Percentiles rank a stretch among this genome's conserved stretches.
Conservation (phyloP, 2,888 invertebrate species). For the Deilephila elpenor region DNA sequence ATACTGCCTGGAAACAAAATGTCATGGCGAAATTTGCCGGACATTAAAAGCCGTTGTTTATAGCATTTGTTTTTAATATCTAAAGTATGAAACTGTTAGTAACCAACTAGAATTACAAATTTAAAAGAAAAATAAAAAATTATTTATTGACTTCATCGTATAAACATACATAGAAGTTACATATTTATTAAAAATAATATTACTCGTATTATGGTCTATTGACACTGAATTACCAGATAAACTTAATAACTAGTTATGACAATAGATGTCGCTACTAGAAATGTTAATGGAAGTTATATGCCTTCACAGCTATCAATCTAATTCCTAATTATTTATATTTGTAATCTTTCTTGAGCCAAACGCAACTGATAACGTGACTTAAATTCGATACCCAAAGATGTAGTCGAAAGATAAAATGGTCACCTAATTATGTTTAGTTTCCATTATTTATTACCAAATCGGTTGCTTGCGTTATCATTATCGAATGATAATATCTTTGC, state of each 20-base stretch:
- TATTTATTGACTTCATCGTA: too few relatives aligned
- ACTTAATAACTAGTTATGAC: not conserved
- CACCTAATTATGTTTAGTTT: slow-evolving; percentile 14
- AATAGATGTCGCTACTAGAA: slow-evolving; percentile 14
- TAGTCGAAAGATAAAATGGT: slow-evolving; percentile 4
- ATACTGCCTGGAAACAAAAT: not conserved
- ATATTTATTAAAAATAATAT: too few relatives aligned
- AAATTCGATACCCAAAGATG: slow-evolving; percentile 32
- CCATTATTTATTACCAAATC: not conserved
- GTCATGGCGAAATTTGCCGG: slow-evolving; percentile 3
- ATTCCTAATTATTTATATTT: slow-evolving; percentile 25
- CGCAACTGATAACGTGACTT: slow-evolving; percentile 34
- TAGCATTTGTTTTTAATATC: not conserved
- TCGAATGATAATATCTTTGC: not conserved
- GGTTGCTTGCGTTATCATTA: not conserved
- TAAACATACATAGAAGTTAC: too few relatives aligned
- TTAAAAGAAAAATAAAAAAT: too few relatives aligned
- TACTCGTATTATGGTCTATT: too few relatives aligned
- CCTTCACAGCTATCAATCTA: not conserved
- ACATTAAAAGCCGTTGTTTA: not conserved
- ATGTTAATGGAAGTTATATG: not conserved
- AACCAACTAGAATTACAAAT: too few relatives aligned
- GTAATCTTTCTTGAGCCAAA: slow-evolving; percentile 30
- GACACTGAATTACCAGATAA: not conserved
- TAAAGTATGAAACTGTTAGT: too few relatives aligned